These are phyloP conservation scores for Salvelinus alpinus DNA, from an alignment of 2,113 vertebrate genomes.

Conservation along the genomic window DNA sequence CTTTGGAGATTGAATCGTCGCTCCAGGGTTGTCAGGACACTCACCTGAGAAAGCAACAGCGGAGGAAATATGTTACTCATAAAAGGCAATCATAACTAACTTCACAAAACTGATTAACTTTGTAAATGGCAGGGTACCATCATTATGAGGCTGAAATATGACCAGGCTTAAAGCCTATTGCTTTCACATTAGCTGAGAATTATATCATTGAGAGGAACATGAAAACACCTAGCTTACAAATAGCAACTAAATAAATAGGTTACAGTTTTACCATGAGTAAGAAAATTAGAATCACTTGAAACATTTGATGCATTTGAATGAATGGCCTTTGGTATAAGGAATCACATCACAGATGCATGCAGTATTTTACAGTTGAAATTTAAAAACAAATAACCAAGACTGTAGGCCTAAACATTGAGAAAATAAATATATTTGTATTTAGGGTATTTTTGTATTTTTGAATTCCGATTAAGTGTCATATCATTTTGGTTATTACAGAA, in stretches of 20 bases:
- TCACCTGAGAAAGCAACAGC: slow-evolving; percentile 79
- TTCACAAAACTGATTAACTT: background rate
- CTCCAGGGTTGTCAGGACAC: slow-evolving; percentile 96
- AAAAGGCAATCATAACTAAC: background rate
- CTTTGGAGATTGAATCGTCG: slow-evolving; percentile 97
- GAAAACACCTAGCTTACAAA: background rate
- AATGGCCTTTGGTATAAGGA: too few relatives aligned
- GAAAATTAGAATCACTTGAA: too few relatives aligned
- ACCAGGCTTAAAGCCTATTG: background rate
- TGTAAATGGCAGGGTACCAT: background rate
- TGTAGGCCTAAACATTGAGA: background rate
- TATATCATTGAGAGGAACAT: background rate
- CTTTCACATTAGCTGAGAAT: background rate
- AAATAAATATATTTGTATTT: too few relatives aligned
- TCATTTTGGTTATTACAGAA: background rate
- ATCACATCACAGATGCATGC: background rate
- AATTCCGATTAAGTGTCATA: background rate
- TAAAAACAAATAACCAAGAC: too few relatives aligned
- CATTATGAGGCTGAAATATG: background rate
- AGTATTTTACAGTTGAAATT: too few relatives aligned
- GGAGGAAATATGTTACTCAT: background rate
- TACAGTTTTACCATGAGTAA: background rate
- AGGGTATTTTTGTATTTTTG: background rate
- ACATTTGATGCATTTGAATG: too few relatives aligned
- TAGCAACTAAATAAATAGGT: background rate